Conservation (phyloP, 2,888 invertebrate genomes). For the Nymphalis c-album region DNA sequence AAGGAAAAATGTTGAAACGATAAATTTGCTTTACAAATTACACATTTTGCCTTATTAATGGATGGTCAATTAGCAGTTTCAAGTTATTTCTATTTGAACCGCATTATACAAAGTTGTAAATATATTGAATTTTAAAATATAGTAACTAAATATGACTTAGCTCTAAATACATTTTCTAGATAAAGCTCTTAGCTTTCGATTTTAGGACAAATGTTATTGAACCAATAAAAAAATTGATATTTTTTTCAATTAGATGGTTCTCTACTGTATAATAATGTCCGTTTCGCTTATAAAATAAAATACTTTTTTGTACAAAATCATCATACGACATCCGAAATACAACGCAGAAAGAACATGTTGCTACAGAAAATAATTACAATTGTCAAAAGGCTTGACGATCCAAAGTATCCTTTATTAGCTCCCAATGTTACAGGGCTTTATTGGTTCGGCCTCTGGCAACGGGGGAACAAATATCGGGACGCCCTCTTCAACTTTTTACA, state of each 20-base stretch:
- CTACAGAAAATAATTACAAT: conserved; percentile 43
- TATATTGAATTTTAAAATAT: no score
- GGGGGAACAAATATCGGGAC: conserved; percentile 46
- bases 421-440: conserved; percentile 59
- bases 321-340: background rate
- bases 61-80: conserved; percentile 8
- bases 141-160: no score
- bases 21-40: conserved; percentile 3
- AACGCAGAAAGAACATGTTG: conserved; percentile 5
- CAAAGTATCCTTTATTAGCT: conserved; percentile 58
- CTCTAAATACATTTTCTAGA: no score
- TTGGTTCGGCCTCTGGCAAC: conserved; percentile 57
- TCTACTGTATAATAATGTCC: background rate
- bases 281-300: no score
- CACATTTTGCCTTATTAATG: conserved; percentile 8
- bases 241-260: background rate
- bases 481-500: conserved; percentile 48
- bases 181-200: no score
- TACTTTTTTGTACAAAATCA: no score
- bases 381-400: conserved; percentile 52
- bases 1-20: conserved; percentile 12
- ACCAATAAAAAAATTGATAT: background rate
- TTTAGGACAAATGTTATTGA: background rate
- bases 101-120: background rate
- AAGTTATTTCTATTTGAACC: background rate